A percentile compares a stretch with the other conserved stretches of the same genome.
Conservation (phyloP, 1,140 invertebrate species). For the Octopus sinensis region DNA sequence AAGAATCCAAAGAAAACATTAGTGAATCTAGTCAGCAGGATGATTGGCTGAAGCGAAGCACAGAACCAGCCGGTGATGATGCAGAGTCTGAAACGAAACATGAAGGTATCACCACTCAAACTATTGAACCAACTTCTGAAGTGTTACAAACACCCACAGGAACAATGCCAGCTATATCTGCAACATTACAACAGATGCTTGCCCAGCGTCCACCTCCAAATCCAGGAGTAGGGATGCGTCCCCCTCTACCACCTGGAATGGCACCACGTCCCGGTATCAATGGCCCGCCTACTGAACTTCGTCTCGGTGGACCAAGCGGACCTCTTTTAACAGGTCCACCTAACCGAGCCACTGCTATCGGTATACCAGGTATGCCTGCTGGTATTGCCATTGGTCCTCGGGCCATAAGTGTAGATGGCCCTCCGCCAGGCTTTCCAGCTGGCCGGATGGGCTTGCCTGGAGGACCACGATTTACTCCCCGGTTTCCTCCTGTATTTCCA, state of each 20-base stretch:
- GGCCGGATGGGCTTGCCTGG: constrained; percentile 28
- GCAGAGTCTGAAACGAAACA: not conserved
- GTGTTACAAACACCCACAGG: not conserved
- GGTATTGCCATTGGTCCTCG: constrained; percentile 23
- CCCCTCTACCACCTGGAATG: constrained; percentile 10
- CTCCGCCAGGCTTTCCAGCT: constrained; percentile 33
- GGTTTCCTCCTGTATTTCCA: constrained; percentile 21
- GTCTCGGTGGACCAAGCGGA: constrained; percentile 18
- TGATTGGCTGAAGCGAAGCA: not conserved
- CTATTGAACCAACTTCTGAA: not conserved
- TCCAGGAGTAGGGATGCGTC: constrained; percentile 12
- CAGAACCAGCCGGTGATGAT: not conserved
- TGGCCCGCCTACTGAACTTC: constrained; percentile 22
- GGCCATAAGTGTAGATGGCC: constrained; percentile 21
- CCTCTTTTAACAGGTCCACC: constrained; percentile 14
- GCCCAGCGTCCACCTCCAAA: constrained; percentile 13
- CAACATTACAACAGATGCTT: constrained; percentile 14
- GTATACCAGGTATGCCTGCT: constrained; percentile 23
- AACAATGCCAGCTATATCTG: not conserved
- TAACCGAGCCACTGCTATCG: constrained; percentile 26
- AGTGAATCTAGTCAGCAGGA: not conserved
- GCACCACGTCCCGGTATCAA: constrained; percentile 16
- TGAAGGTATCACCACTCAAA: not conserved
- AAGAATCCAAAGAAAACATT: not conserved
- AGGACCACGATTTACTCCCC: constrained; percentile 23